Evolutionary conservation across 2,888 invertebrate genomes (phyloP), one percentile per base, ranked within the genome.

Genomic region (Sisyra terminalis): DNA sequence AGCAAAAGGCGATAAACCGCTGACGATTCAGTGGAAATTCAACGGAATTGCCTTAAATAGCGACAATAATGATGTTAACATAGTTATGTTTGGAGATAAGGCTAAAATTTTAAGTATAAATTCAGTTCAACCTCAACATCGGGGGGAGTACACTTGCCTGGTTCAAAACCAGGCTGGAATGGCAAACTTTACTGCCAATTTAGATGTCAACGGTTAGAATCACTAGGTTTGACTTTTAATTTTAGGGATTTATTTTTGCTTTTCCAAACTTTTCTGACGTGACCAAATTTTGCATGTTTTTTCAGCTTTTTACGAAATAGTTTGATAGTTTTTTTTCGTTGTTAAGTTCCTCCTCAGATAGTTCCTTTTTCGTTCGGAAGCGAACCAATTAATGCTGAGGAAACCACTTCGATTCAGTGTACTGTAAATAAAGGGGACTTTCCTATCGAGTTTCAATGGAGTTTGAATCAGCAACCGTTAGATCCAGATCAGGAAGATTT

Each of bases 301-400:
- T 24, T 24, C 3, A 24, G 24, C 24, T 24, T 24, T 24, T 24
- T 24, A 24, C 7, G n/a, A n/a, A n/a, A n/a, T n/a, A n/a, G n/a
- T n/a, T n/a, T n/a, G n/a, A 24, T 24, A 24, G 3, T 24, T 24
- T 24, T 24, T 7, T 24, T 24, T 24, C 24, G 3, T 24, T 24
- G 3, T 3, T 24, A 24, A 84, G 84, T 84, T 61, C 73, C 78
- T 54, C 84, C 85, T 49, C 81, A 83, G 71, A 79, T 86, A 54
- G 73, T 77, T 52, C 74, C 78, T 49, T 84, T 84, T 54, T 72
- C 75, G 54, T 84, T 83, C 57, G 82, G 81, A 48, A 78, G 79
- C 49, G 76, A 77, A 49, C 68, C 73, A 40, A 67, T 72, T 39
- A 57, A 62, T 48, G 51, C 78, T 45, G 81, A 79, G 44, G 79